Evolutionary conservation across 2,888 invertebrate species (phyloP).

Genomic region (Volucella zonaria): DNA sequence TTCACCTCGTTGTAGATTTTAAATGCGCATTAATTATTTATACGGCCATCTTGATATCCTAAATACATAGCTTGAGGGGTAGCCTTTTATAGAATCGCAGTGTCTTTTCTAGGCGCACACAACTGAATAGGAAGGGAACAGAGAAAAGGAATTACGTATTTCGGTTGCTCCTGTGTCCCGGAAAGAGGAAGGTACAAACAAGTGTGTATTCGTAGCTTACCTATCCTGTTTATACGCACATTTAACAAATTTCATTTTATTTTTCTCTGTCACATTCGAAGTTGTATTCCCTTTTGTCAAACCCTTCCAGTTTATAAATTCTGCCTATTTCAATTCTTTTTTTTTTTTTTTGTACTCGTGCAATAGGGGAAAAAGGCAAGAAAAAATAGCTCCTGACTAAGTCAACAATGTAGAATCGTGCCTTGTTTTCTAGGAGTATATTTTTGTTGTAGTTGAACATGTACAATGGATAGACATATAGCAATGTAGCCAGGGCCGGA

Average conservation of each 20-base stretch:
- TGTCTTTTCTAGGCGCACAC: no score
- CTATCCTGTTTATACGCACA: constrained; percentile 21
- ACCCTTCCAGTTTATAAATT: neutral
- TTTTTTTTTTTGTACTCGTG: no score
- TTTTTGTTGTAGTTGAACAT: constrained; percentile 9
- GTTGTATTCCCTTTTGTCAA: constrained; percentile 5
- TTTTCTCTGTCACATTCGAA: neutral
- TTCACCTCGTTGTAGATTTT: constrained; percentile 32
- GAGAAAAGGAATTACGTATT: constrained; percentile 7
- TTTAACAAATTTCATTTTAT: constrained; percentile 44
- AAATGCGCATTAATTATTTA: constrained; percentile 71
- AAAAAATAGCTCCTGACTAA: constrained; percentile 10
- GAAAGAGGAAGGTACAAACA: neutral
- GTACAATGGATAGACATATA: neutral
- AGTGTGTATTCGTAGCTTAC: neutral
- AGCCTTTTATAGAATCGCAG: neutral
- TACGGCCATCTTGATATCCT: constrained; percentile 54
- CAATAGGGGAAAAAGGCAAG: neutral
- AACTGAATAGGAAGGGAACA: neutral
- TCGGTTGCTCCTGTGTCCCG: neutral
- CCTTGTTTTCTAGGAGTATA: neutral
- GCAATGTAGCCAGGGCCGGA: constrained; percentile 1
- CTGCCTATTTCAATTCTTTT: neutral
- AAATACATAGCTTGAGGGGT: constrained; percentile 59
- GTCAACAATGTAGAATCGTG: constrained; percentile 39